Conservation (phyloP, 2,888 invertebrate species). For the Lypha dubia region DNA sequence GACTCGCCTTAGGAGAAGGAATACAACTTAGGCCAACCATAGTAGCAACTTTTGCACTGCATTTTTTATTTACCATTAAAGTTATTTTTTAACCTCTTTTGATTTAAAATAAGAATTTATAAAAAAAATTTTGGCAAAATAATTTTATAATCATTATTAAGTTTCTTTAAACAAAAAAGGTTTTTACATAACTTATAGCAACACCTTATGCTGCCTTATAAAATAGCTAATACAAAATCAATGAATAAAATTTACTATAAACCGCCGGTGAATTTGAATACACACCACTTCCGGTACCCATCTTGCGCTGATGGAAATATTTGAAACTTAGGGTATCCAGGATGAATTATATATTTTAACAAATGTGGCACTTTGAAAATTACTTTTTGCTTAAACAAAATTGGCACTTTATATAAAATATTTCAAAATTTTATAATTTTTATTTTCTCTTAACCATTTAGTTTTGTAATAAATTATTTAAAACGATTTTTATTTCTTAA, state of each 20-base stretch:
- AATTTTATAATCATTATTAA: too few relatives aligned
- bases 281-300: constrained; percentile 81
- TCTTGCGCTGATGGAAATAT: constrained; percentile 83
- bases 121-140: too few relatives aligned
- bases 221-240: constrained; percentile 3
- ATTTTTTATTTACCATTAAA: too few relatives aligned
- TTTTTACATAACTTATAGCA: background rate
- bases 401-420: background rate
- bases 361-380: constrained; percentile 38
- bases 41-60: too few relatives aligned
- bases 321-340: constrained; percentile 83
- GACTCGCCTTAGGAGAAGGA: too few relatives aligned
- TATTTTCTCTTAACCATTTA: constrained; percentile 6
- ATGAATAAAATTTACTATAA: constrained; percentile 64
- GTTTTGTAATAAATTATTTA: background rate
- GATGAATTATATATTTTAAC: constrained; percentile 73
- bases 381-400: constrained; percentile 6
- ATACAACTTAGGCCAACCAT: too few relatives aligned
- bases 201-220: background rate
- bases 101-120: too few relatives aligned
- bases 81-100: too few relatives aligned
- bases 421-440: background rate
- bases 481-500: background rate
- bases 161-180: too few relatives aligned
- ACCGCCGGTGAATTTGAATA: constrained; percentile 67